Evolutionary conservation across 1,140 invertebrate species (phyloP).

Genomic region (Araneus ventricosus): DNA sequence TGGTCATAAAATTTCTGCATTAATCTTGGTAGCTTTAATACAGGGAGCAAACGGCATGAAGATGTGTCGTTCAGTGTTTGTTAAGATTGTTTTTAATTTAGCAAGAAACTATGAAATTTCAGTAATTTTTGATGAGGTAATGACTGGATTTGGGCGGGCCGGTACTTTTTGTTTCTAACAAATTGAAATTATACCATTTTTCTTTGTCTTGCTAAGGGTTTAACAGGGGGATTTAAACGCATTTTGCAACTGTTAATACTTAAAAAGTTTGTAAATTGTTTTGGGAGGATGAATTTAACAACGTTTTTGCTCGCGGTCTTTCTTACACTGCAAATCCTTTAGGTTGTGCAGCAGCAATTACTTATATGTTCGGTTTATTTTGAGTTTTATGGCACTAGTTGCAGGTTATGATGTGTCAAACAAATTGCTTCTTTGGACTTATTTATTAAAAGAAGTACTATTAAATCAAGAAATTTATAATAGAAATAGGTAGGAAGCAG

Average conservation of each 20-base stretch:
- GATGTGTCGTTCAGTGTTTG: background rate
- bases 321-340: constrained; percentile 7
- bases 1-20: too few relatives aligned
- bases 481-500: too few relatives aligned
- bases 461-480: background rate
- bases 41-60: background rate
- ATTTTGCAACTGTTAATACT: background rate
- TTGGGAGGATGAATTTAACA: too few relatives aligned
- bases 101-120: background rate
- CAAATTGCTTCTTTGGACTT: constrained; percentile 26
- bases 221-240: background rate
- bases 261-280: too few relatives aligned
- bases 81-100: too few relatives aligned
- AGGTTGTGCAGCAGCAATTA: constrained; percentile 27
- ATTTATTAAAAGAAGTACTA: background rate
- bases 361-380: too few relatives aligned
- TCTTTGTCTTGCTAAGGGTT: background rate
- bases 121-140: background rate
- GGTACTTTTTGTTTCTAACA: too few relatives aligned
- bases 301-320: background rate
- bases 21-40: too few relatives aligned
- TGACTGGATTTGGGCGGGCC: background rate
- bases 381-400: too few relatives aligned
- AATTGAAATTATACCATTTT: background rate
- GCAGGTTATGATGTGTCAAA: too few relatives aligned